These are phyloP conservation scores for Cryptotis parvus DNA, from an alignment of 2,113 vertebrate species.

Conservation along the genomic window DNA sequence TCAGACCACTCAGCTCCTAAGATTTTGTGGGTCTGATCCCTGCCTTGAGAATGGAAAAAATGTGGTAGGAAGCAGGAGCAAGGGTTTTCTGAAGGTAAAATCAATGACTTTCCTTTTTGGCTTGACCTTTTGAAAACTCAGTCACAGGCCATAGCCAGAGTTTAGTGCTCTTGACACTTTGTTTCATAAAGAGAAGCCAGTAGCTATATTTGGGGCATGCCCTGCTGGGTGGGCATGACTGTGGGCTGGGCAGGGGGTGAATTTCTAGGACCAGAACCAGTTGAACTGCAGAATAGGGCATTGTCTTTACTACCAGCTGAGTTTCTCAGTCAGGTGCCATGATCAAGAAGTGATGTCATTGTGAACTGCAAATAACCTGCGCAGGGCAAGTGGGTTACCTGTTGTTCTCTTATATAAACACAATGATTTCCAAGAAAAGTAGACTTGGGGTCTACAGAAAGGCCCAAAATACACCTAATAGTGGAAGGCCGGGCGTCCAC, in stretches of 20 bases:
- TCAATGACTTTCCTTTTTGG: not conserved
- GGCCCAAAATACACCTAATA: constrained; percentile 56
- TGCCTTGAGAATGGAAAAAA: not conserved
- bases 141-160: not conserved
- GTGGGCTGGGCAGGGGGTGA: no score
- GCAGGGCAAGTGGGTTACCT: constrained; percentile 31
- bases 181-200: not conserved
- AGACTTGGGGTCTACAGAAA: constrained; percentile 34
- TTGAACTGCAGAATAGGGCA: no score
- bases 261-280: no score
- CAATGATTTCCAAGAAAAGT: constrained; percentile 37
- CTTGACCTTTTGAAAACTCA: not conserved
- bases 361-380: constrained; percentile 50
- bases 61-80: not conserved
- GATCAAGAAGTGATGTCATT: constrained; percentile 7
- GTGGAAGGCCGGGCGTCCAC: constrained; percentile 30
- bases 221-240: no score
- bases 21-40: not conserved
- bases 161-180: not conserved
- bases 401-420: constrained; percentile 51
- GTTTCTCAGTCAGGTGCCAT: not conserved
- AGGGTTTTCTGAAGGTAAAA: not conserved
- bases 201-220: not conserved
- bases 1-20: not conserved
- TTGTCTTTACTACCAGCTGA: not conserved